phyloP scores from a whole-genome alignment of 2,113 vertebrate genomes.

The Craseonycteris thonglongyai region DNA sequence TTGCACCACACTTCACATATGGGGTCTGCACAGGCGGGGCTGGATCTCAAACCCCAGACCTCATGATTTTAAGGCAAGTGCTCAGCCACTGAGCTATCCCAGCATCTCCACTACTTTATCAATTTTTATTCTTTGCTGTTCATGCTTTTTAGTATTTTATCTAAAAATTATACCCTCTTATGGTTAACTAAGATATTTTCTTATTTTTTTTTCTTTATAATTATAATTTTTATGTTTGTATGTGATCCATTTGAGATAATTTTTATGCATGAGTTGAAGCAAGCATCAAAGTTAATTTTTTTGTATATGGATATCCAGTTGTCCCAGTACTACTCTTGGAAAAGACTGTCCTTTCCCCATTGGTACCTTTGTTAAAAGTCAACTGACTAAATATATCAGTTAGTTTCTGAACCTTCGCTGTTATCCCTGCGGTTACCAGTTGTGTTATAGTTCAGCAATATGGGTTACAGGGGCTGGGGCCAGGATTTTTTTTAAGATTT shows the following conservation, averaged over 20 bases:
- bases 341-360: background rate
- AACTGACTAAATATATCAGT: background rate
- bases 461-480: too few species aligned
- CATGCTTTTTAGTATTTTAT: background rate
- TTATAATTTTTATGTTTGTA: background rate
- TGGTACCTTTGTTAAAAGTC: background rate
- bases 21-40: too few species aligned
- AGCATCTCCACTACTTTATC: too few species aligned
- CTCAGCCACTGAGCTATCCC: too few species aligned
- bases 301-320: background rate
- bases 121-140: background rate
- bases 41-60: too few species aligned
- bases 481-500: too few species aligned
- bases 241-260: background rate
- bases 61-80: too few species aligned
- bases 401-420: conserved; percentile 6
- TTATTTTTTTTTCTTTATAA: background rate
- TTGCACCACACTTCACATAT: too few species aligned
- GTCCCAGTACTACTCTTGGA: too few species aligned
- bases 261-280: background rate
- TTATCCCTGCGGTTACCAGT: too few species aligned
- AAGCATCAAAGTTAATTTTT: background rate
- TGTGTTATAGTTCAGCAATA: too few species aligned
- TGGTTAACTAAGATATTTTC: background rate
- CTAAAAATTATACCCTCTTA: background rate